Evolutionary conservation across 2,113 vertebrate species (phyloP), one percentile per base, ranked within the genome.

Genomic region (Andinoacara biseriatus): DNA sequence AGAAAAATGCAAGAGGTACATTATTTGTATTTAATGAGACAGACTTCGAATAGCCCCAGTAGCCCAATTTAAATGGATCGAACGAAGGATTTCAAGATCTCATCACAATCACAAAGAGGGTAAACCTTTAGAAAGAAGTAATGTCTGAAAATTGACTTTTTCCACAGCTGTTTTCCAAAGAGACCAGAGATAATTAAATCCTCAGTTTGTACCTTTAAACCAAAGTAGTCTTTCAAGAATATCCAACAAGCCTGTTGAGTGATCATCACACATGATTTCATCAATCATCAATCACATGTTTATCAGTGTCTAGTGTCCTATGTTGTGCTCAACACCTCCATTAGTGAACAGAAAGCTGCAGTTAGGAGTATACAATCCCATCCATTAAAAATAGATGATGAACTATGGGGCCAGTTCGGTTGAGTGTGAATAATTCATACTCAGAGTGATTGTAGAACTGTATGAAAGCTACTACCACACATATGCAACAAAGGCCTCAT

Each of bases 341-440:
- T 93, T 88, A 93, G 90, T 74, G 76, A 87, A 93, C 67, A 91
- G 80, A 90, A 88, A 88, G 84, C 86, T 91, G 89, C 78, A 76
- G 86, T 81, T 79, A 81, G 75, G 76, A 87, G 80, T 77, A 75
- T 54, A 74, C 49, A 60, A 93, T 89, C 80, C 76, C 54, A 43
- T n/a, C 18, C 85, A 95, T 95, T 91, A 92, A 95, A 95, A 89
- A 95, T 94, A 58, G 81, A 95, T 93, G 93, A 89, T 63, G 89
- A 90, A 89, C 85, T 93, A 92, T 80, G 81, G 81, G 92, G 88
- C 80, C 87, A 33, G 86, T 88, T 87, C 85, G 17, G 85, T 89
- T 87, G 81, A 85, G 80, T 38, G 81, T 95, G 80, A 95, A 95
- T 95, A 93, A 95, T 95, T 95, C 75, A 96, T 93, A 84, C 40